These are phyloP conservation scores for Crocodylus rhombifer DNA, from an alignment of 2,797 vertebrate genomes.

Conservation along the genomic window DNA sequence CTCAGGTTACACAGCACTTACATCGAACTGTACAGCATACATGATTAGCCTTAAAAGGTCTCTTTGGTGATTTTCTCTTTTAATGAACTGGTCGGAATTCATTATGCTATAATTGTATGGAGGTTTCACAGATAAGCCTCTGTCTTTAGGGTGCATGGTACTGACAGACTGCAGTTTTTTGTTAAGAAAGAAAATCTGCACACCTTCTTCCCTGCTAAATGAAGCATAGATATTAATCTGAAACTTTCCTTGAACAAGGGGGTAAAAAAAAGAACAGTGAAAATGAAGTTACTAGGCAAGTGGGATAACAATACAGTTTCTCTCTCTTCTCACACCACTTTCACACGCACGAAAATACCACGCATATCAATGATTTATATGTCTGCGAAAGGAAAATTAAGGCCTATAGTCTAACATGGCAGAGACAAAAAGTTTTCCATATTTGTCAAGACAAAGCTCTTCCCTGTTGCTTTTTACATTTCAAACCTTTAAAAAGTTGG, in stretches of 20 bases:
- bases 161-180: slow-evolving; percentile 39
- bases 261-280: not conserved
- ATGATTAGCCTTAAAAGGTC: slow-evolving; percentile 73
- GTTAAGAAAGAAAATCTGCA: slow-evolving; percentile 42
- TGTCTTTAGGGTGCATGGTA: slow-evolving; percentile 45
- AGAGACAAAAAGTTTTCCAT: not conserved
- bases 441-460: not conserved
- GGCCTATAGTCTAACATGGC: not conserved
- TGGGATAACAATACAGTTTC: not conserved
- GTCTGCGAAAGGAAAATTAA: not conserved
- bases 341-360: not conserved
- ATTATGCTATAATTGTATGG: slow-evolving; percentile 68
- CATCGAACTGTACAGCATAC: slow-evolving; percentile 3
- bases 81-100: slow-evolving; percentile 73
- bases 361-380: not conserved
- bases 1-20: slow-evolving; percentile 57
- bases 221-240: slow-evolving; percentile 34
- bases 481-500: not conserved
- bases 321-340: not conserved
- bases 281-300: not conserved
- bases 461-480: not conserved
- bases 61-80: slow-evolving; percentile 71
- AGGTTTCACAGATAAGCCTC: slow-evolving; percentile 60
- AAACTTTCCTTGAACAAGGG: not conserved
- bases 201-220: slow-evolving; percentile 40